These are phyloP conservation scores for Mirounga angustirostris DNA, from an alignment of 2,113 vertebrate species.

Conservation along the genomic window DNA sequence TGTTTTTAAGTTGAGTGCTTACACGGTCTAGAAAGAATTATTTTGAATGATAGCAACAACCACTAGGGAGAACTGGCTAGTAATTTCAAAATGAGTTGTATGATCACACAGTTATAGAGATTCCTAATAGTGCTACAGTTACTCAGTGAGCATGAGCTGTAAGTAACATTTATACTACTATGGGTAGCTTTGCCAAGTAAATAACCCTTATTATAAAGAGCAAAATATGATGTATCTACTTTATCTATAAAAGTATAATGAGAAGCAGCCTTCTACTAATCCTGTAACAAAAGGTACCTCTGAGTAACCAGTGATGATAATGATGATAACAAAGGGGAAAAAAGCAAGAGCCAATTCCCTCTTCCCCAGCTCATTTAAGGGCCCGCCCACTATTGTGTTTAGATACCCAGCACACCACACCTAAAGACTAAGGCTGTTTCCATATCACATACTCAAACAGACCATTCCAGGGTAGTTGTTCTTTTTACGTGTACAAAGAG, in stretches of 20 bases:
- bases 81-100: background rate
- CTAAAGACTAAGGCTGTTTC: background rate
- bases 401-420: background rate
- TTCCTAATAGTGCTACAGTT: background rate
- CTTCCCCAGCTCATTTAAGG: constrained; percentile 10
- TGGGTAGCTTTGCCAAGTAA: background rate
- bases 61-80: background rate
- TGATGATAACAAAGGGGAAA: background rate
- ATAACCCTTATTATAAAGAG: constrained; percentile 36
- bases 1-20: background rate
- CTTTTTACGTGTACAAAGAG: constrained; percentile 28
- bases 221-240: background rate
- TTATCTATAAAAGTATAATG: background rate
- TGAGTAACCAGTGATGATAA: background rate
- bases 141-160: background rate
- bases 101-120: background rate
- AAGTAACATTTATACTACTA: background rate
- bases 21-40: constrained; percentile 15
- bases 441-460: background rate
- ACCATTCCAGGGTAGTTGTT: background rate
- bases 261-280: background rate
- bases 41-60: constrained; percentile 20
- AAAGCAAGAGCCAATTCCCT: background rate
- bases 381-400: background rate
- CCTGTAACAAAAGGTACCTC: background rate